phyloP scores from a whole-genome alignment of 1,140 invertebrate genomes.

The Harlomillsia oculata region DNA sequence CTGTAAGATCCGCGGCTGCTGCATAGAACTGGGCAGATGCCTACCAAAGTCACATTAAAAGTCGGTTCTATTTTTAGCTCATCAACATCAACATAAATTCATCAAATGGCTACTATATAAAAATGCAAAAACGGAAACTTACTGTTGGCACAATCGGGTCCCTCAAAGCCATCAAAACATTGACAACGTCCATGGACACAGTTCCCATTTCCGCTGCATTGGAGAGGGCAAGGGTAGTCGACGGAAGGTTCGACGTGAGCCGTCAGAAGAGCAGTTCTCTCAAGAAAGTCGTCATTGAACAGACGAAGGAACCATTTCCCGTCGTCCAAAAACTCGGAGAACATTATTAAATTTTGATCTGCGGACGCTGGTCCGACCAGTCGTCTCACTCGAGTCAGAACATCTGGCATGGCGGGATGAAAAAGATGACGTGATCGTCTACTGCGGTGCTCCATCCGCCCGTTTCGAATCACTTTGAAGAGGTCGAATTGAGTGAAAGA shows the following conservation, averaged over 20 bases:
- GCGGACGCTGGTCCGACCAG: conserved; percentile 5
- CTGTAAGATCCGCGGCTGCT: conserved; percentile 92
- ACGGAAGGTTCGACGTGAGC: conserved; percentile 67
- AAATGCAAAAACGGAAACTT: too few relatives aligned
- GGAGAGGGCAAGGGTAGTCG: conserved; percentile 73
- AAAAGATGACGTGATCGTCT: too few relatives aligned
- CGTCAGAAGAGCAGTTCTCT: conserved; percentile 60
- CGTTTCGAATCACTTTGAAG: conserved; percentile 78
- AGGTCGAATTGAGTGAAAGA: conserved; percentile 94
- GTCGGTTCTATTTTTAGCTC: too few relatives aligned
- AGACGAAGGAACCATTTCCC: conserved; percentile 91
- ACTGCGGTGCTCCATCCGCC: conserved; percentile 58
- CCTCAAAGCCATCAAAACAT: conserved; percentile 89
- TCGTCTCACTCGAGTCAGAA: conserved; percentile 6
- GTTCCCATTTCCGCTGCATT: conserved; percentile 87
- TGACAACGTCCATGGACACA: conserved; percentile 90
- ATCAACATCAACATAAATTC: too few relatives aligned
- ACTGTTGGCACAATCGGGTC: conserved; percentile 85
- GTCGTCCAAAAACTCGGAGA: conserved; percentile 66
- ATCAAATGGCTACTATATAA: too few relatives aligned
- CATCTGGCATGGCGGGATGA: too few relatives aligned
- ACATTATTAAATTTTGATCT: conserved; percentile 29
- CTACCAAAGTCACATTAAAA: conserved; percentile 43
- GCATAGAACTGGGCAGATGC: conserved; percentile 94
- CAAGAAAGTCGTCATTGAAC: conserved; percentile 78